Conservation (phyloP, 1,140 invertebrate species). For the Hermetia illucens region DNA sequence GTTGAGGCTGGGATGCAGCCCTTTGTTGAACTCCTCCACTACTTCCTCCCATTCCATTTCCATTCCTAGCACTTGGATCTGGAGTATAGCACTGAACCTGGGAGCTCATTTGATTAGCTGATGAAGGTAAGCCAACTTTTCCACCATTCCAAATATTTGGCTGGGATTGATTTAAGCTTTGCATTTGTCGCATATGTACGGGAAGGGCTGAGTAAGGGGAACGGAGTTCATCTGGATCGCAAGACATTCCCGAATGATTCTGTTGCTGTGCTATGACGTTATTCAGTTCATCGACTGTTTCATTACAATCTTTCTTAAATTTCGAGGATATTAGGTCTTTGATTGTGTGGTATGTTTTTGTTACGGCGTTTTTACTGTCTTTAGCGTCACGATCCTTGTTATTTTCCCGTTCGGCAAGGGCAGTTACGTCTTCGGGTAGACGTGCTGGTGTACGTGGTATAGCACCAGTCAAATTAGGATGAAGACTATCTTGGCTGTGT, state of each 20-base stretch:
- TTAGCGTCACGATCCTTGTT: slow-evolving; percentile 29
- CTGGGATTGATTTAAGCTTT: slow-evolving; percentile 5
- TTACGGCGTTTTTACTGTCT: slow-evolving; percentile 45
- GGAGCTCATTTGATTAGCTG: slow-evolving; percentile 11
- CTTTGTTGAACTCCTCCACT: slow-evolving; percentile 29
- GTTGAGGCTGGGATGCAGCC: slow-evolving; percentile 49
- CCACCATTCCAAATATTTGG: slow-evolving; percentile 4
- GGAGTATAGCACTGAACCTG: slow-evolving; percentile 13
- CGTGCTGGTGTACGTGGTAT: slow-evolving; percentile 31
- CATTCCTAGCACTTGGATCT: background rate
- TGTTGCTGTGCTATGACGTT: slow-evolving; percentile 38
- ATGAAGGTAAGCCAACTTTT: slow-evolving; percentile 12
- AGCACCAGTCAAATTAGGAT: slow-evolving; percentile 18
- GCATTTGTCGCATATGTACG: slow-evolving; percentile 5
- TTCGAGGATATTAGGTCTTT: slow-evolving; percentile 74
- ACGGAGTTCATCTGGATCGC: slow-evolving; percentile 4
- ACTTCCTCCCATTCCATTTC: no score
- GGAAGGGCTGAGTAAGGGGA: slow-evolving; percentile 4
- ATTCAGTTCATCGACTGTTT: slow-evolving; percentile 41
- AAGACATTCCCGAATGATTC: slow-evolving; percentile 19
- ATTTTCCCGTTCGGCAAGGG: slow-evolving; percentile 31
- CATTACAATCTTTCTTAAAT: slow-evolving; percentile 48
- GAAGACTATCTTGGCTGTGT: slow-evolving; percentile 3
- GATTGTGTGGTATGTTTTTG: slow-evolving; percentile 66
- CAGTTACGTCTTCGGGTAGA: slow-evolving; percentile 34